Percentiles rank a stretch among this genome's conserved stretches.
Conservation (phyloP, 2,113 vertebrate genomes). For the Chaenocephalus aceratus region DNA sequence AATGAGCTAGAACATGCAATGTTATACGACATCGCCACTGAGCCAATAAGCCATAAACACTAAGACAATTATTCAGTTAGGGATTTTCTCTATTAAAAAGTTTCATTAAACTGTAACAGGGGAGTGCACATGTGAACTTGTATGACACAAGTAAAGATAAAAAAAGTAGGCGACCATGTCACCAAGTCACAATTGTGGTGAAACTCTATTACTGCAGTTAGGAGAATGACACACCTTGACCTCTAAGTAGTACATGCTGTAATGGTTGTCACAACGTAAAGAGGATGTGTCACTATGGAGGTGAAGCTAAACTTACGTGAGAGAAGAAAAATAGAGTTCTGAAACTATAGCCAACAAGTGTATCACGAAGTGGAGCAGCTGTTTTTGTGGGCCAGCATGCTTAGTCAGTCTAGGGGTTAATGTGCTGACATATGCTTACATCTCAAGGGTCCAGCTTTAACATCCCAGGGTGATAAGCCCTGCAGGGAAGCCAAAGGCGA, state of each 20-base stretch:
- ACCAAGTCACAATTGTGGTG: neutral
- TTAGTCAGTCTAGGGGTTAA: constrained; percentile 45
- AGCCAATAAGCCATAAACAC: constrained; percentile 24
- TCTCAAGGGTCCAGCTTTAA: constrained; percentile 69
- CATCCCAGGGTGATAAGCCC: constrained; percentile 60
- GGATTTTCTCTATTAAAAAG: constrained; percentile 14
- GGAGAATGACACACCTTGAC: neutral
- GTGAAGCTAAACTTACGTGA: neutral
- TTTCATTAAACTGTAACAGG: constrained; percentile 5
- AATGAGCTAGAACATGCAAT: constrained; percentile 3
- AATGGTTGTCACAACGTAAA: neutral
- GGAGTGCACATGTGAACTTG: neutral
- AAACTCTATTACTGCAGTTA: neutral
- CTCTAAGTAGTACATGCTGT: neutral
- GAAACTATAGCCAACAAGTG: neutral
- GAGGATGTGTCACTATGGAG: neutral
- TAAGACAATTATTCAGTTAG: constrained; percentile 15
- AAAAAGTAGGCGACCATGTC: neutral
- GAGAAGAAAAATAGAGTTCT: neutral
- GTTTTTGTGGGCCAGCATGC: neutral
- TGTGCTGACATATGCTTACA: constrained; percentile 52
- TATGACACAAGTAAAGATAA: neutral
- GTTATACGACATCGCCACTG: neutral
- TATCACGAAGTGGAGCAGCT: neutral
- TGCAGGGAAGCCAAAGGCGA: constrained; percentile 53